phyloP scores from a whole-genome alignment of 1,140 invertebrate genomes.

The Protaetia brevitarsis region DNA sequence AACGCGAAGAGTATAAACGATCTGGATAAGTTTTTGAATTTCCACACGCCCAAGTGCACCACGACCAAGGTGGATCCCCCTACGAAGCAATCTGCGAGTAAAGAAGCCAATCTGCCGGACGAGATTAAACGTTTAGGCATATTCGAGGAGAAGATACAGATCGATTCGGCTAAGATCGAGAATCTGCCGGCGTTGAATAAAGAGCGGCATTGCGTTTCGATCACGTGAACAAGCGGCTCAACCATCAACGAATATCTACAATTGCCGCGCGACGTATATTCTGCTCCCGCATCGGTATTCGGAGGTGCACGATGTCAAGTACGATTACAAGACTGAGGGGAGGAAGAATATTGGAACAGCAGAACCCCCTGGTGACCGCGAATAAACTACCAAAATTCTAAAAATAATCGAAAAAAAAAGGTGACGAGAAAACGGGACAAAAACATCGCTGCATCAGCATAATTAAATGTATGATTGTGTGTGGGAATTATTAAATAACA shows the following conservation, averaged over 20 bases:
- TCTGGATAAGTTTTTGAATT: constrained; percentile 19
- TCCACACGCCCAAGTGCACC: not conserved
- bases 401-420: too few relatives aligned
- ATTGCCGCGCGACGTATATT: constrained; percentile 68
- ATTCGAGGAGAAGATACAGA: constrained; percentile 14
- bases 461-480: not conserved
- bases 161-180: constrained; percentile 23
- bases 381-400: constrained; percentile 76
- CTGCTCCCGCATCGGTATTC: constrained; percentile 76
- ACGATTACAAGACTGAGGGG: constrained; percentile 75
- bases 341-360: constrained; percentile 59
- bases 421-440: not conserved
- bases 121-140: constrained; percentile 9
- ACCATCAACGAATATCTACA: constrained; percentile 68
- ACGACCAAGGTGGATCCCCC: not conserved
- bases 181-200: constrained; percentile 35
- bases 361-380: constrained; percentile 66
- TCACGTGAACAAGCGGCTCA: constrained; percentile 67
- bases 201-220: constrained; percentile 55
- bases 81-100: not conserved
- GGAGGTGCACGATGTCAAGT: constrained; percentile 73
- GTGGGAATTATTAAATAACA: too few relatives aligned
- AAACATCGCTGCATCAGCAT: not conserved
- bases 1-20: constrained; percentile 31
- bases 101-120: not conserved